Percentiles rank a stretch among this genome's conserved stretches.
phyloP scores from a whole-genome alignment of 2,888 invertebrate species.

The Brachypalpus laphriformis region DNA sequence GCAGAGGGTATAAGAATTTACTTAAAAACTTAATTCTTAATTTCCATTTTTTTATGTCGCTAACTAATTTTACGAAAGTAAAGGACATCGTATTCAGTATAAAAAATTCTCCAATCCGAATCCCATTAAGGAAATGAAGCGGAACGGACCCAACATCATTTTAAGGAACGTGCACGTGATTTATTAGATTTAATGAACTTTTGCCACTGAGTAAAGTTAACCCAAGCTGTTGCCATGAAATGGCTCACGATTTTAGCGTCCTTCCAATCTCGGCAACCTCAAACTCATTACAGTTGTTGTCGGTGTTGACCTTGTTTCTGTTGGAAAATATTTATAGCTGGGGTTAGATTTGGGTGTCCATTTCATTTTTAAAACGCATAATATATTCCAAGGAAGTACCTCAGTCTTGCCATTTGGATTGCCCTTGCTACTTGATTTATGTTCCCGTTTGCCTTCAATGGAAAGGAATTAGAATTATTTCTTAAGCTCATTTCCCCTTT shows the following conservation, averaged over 20 bases:
- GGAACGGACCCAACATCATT: constrained; percentile 64
- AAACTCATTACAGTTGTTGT: constrained; percentile 62
- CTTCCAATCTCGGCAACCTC: constrained; percentile 56
- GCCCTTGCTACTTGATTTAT: constrained; percentile 69
- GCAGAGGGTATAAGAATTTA: not conserved
- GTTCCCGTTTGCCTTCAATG: constrained; percentile 34
- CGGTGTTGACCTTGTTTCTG: constrained; percentile 65
- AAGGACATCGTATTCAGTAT: constrained; percentile 21
- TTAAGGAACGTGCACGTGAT: constrained; percentile 68
- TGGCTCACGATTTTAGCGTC: constrained; percentile 42
- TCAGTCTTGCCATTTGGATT: constrained; percentile 58
- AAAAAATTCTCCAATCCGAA: constrained; percentile 45
- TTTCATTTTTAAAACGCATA: constrained; percentile 69
- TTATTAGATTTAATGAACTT: constrained; percentile 72
- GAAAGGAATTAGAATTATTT: constrained; percentile 56
- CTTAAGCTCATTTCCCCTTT: constrained; percentile 46
- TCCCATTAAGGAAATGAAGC: constrained; percentile 59
- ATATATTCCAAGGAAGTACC: constrained; percentile 61
- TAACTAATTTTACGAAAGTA: constrained; percentile 30
- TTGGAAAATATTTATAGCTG: constrained; percentile 61
- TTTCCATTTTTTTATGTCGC: constrained; percentile 19
- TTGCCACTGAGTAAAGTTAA: constrained; percentile 60
- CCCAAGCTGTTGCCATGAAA: constrained; percentile 67
- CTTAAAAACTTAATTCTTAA: not conserved
- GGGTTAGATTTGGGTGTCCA: constrained; percentile 69